Base-by-base conservation (phyloP, 2,797 vertebrate genomes). In the Orestias chungarensis region DNA sequence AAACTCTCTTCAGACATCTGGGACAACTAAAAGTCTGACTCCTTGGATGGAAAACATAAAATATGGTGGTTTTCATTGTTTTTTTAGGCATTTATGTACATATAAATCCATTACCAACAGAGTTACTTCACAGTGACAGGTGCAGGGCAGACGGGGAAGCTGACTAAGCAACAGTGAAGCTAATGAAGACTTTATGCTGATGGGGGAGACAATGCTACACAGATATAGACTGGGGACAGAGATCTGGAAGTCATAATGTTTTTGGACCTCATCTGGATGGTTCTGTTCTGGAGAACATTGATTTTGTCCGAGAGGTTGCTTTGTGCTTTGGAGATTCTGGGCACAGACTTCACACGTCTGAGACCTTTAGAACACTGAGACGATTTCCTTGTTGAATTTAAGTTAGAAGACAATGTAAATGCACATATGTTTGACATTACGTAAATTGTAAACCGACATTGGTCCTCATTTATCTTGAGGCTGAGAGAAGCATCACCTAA, bases 91-190 rank as follows among this genome's bases (percentile, higher is more conserved):
- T n/a, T 12, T 40, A n/a, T n/a, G 23, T 61, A 10, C 57, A 61
- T 15, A 72, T 69, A 59, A 74, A 82, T 66, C 79, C 66, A 86
- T 68, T 55, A 74, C 70, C 70, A 29, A 75, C 81, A 87, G 68
- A 70, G 14, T 76, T 84, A 59, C 76, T 27, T 83, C 76, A 88
- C 82, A 87, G 74, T 78, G 83, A 88, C 66, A 42, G 81, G 27
- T 84, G 80, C 85, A 87, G 80, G 82, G 33, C 73, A 71, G 72
- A 90, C 87, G 79, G 87, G 82, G 83, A 78, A 75, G 87, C 91
- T 87, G 89, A 92, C 83, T 82, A 18, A 82, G 89, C 87, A 86
- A 88, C 86, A 88, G 76, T 82, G 70, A 88, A 84, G 87, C 74
- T 86, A 78, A 89, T 87, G 86, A 84, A 80, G 81, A 83, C 78